Evolutionary conservation across 1,140 invertebrate genomes (phyloP).

Genomic region (Monochamus saltuarius): DNA sequence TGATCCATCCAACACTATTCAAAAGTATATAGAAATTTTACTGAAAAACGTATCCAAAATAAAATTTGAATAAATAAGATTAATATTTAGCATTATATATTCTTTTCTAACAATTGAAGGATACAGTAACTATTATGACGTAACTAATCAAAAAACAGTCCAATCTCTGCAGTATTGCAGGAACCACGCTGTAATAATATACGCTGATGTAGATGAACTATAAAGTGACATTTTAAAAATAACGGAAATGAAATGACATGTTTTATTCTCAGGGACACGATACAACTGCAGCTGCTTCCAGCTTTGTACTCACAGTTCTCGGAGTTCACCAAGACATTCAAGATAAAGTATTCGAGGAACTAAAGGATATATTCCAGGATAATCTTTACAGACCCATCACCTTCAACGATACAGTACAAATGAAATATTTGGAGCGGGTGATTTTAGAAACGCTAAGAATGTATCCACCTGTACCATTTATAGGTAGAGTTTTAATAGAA

Average conservation of each 20-base stretch:
- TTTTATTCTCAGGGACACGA: slow-evolving; percentile 68
- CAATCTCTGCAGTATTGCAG: too few relatives aligned
- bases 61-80: too few relatives aligned
- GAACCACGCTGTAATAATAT: too few relatives aligned
- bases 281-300: slow-evolving; percentile 83
- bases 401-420: slow-evolving; percentile 71
- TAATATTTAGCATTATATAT: too few relatives aligned
- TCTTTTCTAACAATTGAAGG: too few relatives aligned
- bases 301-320: slow-evolving; percentile 79
- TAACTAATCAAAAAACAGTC: too few relatives aligned
- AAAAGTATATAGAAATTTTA: too few relatives aligned
- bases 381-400: slow-evolving; percentile 66
- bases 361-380: slow-evolving; percentile 79
- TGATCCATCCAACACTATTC: too few relatives aligned
- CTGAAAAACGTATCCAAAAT: too few relatives aligned
- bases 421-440: slow-evolving; percentile 82
- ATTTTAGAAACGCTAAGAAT: slow-evolving; percentile 80
- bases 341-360: slow-evolving; percentile 74
- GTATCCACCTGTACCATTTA: slow-evolving; percentile 81
- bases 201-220: too few relatives aligned
- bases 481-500: slow-evolving; percentile 69
- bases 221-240: background rate
- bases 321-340: slow-evolving; percentile 75
- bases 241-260: background rate
- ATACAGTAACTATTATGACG: too few relatives aligned